Evolutionary conservation across 2,797 vertebrate genomes (phyloP), one percentile per base, ranked within the genome.

Genomic region (Salmo trutta): DNA sequence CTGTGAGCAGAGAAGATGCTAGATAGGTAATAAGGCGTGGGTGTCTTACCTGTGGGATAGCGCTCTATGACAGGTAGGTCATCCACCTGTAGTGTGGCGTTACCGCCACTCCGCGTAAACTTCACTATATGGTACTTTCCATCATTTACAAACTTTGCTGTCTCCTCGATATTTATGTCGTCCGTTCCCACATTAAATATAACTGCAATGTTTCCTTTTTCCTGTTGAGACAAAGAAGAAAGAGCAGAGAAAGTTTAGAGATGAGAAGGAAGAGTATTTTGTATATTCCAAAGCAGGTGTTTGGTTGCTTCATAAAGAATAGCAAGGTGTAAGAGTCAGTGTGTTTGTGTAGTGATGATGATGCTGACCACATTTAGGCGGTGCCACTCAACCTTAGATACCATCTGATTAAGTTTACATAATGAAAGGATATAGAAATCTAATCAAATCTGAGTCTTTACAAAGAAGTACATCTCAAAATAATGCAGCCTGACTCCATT

Each of bases 81-180:
- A 95, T 99, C 98, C 96, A 99, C 96, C 95, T 99, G 98, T 85
- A 99, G 95, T 10, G 98, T 99, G 95, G 98, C 98, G 90, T 99
- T 99, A 93, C 98, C 98, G 66, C 98, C 98, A 89, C 97, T 99
- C 92, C 98, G 93, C 1, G 97, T 99, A 94, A 99, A 99, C 93
- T 97, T 97, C 87, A 99, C 97, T 94, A 98, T 96, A 84, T 99
- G 98, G 95, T 99, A 99, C 92, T 98, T 99, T 83, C 98, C 98
- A 83, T 99, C 98, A 84, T 99, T 99, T 92, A 99, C 97, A 94
- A 98, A 97, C 91, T 97, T 97, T 91, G 96, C 95, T 77, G 96
- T 96, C 93, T 99, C 98, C 91, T 99, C 97, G 54, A 99, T 99
- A 88, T 98, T 95, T 90, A 99, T 99, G 95, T 99, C 98, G 80